A percentile compares a stretch with the other conserved stretches of the same genome.
Evolutionary conservation across 2,797 vertebrate genomes (phyloP).

Genomic region (Serranus cabrilla): DNA sequence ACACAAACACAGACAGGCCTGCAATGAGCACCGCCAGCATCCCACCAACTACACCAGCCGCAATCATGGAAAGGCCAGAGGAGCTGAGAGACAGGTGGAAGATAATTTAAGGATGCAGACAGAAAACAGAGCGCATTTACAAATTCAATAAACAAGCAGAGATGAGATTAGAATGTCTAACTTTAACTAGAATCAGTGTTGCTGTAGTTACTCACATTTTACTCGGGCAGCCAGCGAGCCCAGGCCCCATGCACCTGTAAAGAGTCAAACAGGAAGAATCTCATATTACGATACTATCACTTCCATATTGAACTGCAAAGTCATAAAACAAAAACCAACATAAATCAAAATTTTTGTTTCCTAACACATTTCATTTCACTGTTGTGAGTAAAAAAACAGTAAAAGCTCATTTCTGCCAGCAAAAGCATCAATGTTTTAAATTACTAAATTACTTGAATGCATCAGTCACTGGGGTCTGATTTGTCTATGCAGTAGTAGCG

Average conservation of each 20-base stretch:
- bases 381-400: not conserved
- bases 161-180: not conserved
- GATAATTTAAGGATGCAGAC: conserved; percentile 14
- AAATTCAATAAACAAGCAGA: conserved; percentile 22
- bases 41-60: conserved; percentile 92
- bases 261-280: conserved; percentile 45
- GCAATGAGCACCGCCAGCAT: conserved; percentile 90
- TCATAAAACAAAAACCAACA: not conserved
- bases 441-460: conserved; percentile 30
- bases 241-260: conserved; percentile 90
- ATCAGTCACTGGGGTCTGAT: conserved; percentile 35
- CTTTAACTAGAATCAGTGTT: not conserved
- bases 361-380: not conserved
- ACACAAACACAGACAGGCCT: conserved; percentile 89
- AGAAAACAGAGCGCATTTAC: conserved; percentile 24
- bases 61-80: conserved; percentile 90
- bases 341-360: not conserved
- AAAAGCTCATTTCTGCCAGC: conserved; percentile 5
- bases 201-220: conserved; percentile 80
- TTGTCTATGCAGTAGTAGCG: not conserved
- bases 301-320: conserved; percentile 2
- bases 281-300: not conserved
- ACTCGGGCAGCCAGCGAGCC: conserved; percentile 87
- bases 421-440: conserved; percentile 21
- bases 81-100: conserved; percentile 54